Evolutionary conservation across 2,113 vertebrate genomes (phyloP).

Genomic region (Galemys pyrenaicus): DNA sequence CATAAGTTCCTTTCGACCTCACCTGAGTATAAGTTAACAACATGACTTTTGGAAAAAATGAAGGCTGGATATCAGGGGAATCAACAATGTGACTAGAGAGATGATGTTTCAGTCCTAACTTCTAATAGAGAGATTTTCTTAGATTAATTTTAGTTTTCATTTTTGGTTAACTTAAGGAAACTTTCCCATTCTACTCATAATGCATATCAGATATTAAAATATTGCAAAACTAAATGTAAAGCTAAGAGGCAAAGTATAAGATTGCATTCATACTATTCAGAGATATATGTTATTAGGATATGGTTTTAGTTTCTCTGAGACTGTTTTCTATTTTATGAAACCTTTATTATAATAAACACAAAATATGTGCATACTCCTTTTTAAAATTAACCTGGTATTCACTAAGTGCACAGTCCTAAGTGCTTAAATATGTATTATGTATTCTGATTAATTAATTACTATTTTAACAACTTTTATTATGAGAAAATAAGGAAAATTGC

Average conservation of each 20-base stretch:
- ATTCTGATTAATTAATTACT: not conserved
- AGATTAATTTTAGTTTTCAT: not conserved
- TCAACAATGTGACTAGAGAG: not conserved
- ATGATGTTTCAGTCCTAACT: not conserved
- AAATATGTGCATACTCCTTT: not conserved
- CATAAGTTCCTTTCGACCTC: not conserved
- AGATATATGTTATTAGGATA: slow-evolving; percentile 11
- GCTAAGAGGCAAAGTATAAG: not conserved
- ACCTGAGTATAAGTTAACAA: not conserved
- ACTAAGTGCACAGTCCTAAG: not conserved
- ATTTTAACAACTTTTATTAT: slow-evolving; percentile 42
- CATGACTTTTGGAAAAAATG: not conserved
- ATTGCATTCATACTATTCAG: not conserved
- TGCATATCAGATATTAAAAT: not conserved
- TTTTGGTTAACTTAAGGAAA: not conserved
- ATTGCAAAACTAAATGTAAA: not conserved
- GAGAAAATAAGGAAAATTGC: not conserved
- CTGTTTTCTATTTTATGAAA: not conserved
- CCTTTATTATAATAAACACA: not conserved
- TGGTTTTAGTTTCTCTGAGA: not conserved
- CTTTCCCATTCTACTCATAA: not conserved
- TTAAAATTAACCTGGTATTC: not conserved
- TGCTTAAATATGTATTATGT: not conserved
- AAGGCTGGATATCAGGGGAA: not conserved
- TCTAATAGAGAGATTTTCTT: too few relatives aligned